These are phyloP conservation scores for Phocoena sinus DNA, from an alignment of 2,113 vertebrate species.

Conservation along the genomic window DNA sequence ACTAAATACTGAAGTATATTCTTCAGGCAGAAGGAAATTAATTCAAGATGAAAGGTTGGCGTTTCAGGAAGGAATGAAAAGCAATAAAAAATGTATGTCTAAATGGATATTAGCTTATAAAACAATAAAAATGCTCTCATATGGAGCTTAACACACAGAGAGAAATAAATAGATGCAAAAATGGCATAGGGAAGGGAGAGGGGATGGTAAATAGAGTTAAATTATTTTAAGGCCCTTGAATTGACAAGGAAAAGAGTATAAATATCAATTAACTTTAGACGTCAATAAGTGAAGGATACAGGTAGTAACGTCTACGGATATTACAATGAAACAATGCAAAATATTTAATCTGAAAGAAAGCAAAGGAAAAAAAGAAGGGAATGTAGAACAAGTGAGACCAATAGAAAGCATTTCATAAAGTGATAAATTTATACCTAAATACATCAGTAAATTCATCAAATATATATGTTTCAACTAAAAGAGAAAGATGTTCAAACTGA, in stretches of 20 bases:
- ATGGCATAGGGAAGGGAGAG: not conserved
- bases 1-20: not conserved
- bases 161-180: not conserved
- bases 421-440: not conserved
- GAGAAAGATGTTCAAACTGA: not conserved
- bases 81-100: not conserved
- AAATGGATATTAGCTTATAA: not conserved
- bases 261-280: not conserved
- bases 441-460: not conserved
- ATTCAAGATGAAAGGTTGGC: not conserved
- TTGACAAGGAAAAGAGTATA: not conserved
- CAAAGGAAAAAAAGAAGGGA: not conserved
- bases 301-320: not conserved
- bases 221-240: not conserved
- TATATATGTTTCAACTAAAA: not conserved
- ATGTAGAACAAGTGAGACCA: not conserved
- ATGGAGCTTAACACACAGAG: not conserved
- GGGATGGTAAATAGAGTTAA: not conserved
- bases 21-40: not conserved
- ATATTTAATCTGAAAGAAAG: not conserved
- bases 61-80: not conserved
- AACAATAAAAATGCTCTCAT: not conserved
- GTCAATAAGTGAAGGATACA: not conserved
- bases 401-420: not conserved
- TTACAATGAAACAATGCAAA: not conserved